A percentile compares a stretch with the other conserved stretches of the same genome.
Evolutionary conservation across 2,888 invertebrate genomes (phyloP).

Genomic region (Autographa gamma): DNA sequence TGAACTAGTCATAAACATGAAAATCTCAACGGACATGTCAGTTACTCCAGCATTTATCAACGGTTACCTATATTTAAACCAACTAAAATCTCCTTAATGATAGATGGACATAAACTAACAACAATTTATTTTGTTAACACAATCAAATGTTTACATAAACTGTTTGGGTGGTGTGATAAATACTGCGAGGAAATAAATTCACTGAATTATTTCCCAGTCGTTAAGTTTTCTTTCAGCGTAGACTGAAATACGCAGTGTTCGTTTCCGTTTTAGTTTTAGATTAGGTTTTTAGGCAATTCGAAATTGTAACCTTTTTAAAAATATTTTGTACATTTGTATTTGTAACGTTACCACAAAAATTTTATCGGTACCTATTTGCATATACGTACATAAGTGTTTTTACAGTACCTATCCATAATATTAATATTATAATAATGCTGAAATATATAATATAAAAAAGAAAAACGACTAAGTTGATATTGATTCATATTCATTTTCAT

Average conservation of each 20-base stretch:
- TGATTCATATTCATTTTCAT: too few relatives aligned
- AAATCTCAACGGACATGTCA: slow-evolving; percentile 9
- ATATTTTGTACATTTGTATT: too few relatives aligned
- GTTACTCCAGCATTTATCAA: neutral
- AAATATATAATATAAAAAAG: too few relatives aligned
- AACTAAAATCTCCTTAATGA: slow-evolving; percentile 27
- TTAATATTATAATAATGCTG: too few relatives aligned
- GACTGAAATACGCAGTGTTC: neutral
- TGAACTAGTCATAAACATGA: neutral
- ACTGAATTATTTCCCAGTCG: slow-evolving; percentile 10
- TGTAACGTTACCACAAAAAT: too few relatives aligned
- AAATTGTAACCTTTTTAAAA: too few relatives aligned
- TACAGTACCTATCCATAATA: too few relatives aligned
- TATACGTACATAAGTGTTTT: too few relatives aligned
- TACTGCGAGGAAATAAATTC: slow-evolving; percentile 10
- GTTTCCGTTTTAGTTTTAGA: slow-evolving; percentile 2
- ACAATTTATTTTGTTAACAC: slow-evolving; percentile 24
- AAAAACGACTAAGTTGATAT: too few relatives aligned
- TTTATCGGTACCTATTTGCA: too few relatives aligned
- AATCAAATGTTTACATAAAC: slow-evolving; percentile 6
- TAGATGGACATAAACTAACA: slow-evolving; percentile 25
- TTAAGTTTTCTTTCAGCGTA: slow-evolving; percentile 6
- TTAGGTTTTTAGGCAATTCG: neutral
- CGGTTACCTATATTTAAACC: neutral
- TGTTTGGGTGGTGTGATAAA: slow-evolving; percentile 21